phyloP scores from a whole-genome alignment of 2,888 invertebrate genomes.

The Diplazon laetatorius region DNA sequence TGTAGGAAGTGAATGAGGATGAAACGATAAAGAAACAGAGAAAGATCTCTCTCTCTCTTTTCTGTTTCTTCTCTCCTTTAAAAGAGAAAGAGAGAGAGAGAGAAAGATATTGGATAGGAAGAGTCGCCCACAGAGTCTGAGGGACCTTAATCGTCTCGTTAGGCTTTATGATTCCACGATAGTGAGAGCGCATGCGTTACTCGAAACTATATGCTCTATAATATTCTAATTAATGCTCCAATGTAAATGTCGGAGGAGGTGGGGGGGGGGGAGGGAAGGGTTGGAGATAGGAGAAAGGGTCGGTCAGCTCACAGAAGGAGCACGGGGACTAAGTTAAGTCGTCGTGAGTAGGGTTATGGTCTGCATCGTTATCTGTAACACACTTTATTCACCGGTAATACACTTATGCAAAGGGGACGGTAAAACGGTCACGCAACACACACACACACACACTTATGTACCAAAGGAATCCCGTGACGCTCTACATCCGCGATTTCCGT shows the following conservation, averaged over 20 bases:
- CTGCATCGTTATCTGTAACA: slow-evolving; percentile 73
- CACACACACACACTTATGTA: slow-evolving; percentile 55
- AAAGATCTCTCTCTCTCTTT: too few species aligned
- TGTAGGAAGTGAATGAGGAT: background rate
- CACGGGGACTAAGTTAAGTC: slow-evolving; percentile 70
- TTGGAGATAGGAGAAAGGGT: slow-evolving; percentile 5
- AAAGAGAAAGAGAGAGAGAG: background rate
- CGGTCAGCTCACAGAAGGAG: too few species aligned
- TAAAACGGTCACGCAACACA: slow-evolving; percentile 57
- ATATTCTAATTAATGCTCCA: slow-evolving; percentile 75
- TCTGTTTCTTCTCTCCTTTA: too few species aligned
- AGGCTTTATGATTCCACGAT: slow-evolving; percentile 65
- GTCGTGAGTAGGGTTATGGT: slow-evolving; percentile 68
- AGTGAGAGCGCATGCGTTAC: slow-evolving; percentile 15
- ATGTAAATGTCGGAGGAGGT: slow-evolving; percentile 69
- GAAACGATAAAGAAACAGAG: background rate
- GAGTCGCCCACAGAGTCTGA: slow-evolving; percentile 56
- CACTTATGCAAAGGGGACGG: slow-evolving; percentile 50
- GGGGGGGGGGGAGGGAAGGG: slow-evolving; percentile 17
- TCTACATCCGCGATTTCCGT: slow-evolving; percentile 30
- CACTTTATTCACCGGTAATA: slow-evolving; percentile 68
- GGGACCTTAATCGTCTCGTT: slow-evolving; percentile 65
- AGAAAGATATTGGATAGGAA: slow-evolving; percentile 4
- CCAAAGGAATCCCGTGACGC: slow-evolving; percentile 46
- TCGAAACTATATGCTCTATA: slow-evolving; percentile 49